Base-by-base conservation (phyloP, 1,140 invertebrate species). In the Drosophila malerkotliana region DNA sequence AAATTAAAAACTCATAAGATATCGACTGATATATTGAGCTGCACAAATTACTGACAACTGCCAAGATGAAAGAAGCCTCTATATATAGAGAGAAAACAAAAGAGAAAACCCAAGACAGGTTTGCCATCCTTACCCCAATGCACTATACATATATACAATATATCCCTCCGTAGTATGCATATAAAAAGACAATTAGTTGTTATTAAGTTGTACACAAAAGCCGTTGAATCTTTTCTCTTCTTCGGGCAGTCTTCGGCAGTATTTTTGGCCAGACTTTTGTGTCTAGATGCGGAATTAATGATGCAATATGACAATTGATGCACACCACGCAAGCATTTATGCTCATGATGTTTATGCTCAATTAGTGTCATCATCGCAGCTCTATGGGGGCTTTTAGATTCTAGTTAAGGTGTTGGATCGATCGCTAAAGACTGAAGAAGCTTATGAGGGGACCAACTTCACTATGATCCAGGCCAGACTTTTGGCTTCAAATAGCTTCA, bases 1-100 rank as follows among this genome's bases (percentile, higher is more conserved):
- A 91, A 91, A 91, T 91, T 91, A 91, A 91, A 91, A 91, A 91
- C 90, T 91, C 90, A 91, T 91, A 91, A 91, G 90, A 91, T 91
- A 91, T 91, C 90, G 90, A 91, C 90, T 91, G 90, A 91, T 85
- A 91, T 91, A 91, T 91, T 91, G 90, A 91, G 90, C 85, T 91
- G 90, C 90, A 91, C 89, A 91, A 91, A 91, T 91, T 91, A 91
- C 89, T 91, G 89, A 88, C 82, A 89, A 89, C 83, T 87, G 73
- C 67, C 67, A 68, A 87, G 79, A 87, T 83, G 83, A 79, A 87
- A 87, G 79, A 88, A 10, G 74, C 15, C 39, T 24, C 53, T 44
- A 18, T 18, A 18, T 18, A 18, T 18, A 18, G 30, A 18, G 18
- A 53, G 24, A 28, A 47, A 68, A 57, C 41, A 68, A 77, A 77